These are phyloP conservation scores for Hipparchia semele DNA, from an alignment of 2,888 invertebrate species.

Conservation along the genomic window DNA sequence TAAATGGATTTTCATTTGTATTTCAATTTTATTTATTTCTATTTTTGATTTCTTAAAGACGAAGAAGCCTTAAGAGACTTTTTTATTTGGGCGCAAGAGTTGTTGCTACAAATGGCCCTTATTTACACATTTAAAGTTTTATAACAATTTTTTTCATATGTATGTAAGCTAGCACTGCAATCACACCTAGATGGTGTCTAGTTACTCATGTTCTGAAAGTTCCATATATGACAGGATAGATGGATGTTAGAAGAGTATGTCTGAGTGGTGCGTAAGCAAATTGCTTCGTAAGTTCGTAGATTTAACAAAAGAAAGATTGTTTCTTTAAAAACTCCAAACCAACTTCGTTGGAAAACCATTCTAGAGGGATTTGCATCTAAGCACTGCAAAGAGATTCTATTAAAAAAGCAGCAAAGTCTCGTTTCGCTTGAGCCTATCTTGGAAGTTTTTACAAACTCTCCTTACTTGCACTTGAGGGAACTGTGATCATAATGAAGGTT, in stretches of 20 bases:
- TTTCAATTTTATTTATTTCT: too few relatives aligned
- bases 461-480: conserved; percentile 1
- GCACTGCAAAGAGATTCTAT: background rate
- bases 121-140: too few relatives aligned
- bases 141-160: too few relatives aligned
- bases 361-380: background rate
- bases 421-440: background rate
- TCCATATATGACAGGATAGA: background rate
- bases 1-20: too few relatives aligned
- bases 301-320: conserved; percentile 2
- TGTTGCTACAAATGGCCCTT: too few relatives aligned
- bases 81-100: too few relatives aligned
- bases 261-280: background rate
- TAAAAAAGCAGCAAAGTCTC: background rate
- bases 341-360: conserved; percentile 1
- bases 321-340: conserved; percentile 6
- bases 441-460: conserved; percentile 2
- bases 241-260: background rate
- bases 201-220: background rate
- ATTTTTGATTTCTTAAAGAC: too few relatives aligned
- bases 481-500: conserved; percentile 10
- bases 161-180: too few relatives aligned
- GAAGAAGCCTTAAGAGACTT: too few relatives aligned
- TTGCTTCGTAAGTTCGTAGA: background rate
- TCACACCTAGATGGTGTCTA: too few relatives aligned